phyloP scores from a whole-genome alignment of 2,888 invertebrate genomes.

The Polyommatus iphigenia region DNA sequence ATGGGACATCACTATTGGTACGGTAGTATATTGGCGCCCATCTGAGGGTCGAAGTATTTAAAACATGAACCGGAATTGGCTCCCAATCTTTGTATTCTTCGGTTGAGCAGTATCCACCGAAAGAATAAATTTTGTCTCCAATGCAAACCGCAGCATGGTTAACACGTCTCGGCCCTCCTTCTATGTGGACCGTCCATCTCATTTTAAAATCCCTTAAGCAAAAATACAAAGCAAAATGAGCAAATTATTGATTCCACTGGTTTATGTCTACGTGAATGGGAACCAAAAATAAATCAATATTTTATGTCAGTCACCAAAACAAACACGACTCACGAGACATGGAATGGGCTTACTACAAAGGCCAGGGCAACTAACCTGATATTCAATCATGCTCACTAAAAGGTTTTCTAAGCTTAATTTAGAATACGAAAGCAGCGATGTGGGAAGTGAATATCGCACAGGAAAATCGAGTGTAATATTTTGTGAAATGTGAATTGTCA shows the following conservation, averaged over 20 bases:
- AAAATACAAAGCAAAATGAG: not conserved
- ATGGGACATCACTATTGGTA: conserved; percentile 82
- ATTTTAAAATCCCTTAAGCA: conserved; percentile 60
- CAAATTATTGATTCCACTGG: not conserved
- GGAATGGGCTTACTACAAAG: not conserved
- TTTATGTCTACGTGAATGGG: not conserved
- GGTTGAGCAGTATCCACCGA: conserved; percentile 95
- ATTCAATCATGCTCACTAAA: not conserved
- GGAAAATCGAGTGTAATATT: too few species aligned
- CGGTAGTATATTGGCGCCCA: conserved; percentile 80
- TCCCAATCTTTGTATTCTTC: conserved; percentile 87
- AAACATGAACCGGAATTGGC: conserved; percentile 92
- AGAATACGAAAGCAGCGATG: too few species aligned
- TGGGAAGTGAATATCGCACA: too few species aligned
- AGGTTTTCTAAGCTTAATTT: not conserved
- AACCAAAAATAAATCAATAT: conserved; percentile 10
- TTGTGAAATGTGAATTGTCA: too few species aligned
- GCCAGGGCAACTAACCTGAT: not conserved
- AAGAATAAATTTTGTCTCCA: conserved; percentile 90
- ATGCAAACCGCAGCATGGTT: conserved; percentile 95
- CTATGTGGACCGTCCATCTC: conserved; percentile 92
- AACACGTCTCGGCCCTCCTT: conserved; percentile 94
- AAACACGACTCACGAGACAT: not conserved
- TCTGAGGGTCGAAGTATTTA: conserved; percentile 86
- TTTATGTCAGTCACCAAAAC: not conserved